Conservation (phyloP, 2,113 vertebrate genomes). For the Solea solea region DNA sequence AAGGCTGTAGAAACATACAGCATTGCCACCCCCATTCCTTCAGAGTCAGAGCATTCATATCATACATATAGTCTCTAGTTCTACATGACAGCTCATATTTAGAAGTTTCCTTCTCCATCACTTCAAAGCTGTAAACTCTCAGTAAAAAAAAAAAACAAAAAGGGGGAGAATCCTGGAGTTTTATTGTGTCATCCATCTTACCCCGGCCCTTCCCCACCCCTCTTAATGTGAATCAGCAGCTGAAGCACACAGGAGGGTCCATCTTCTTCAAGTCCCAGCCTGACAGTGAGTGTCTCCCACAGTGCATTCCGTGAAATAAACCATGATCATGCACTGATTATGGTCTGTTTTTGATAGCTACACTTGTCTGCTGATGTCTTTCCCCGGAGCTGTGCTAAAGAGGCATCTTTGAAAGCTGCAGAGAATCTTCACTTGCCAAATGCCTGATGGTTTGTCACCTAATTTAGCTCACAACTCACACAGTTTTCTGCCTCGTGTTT, state of each 20-base stretch:
- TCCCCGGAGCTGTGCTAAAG: not conserved
- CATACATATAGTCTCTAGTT: no score
- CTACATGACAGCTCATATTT: no score
- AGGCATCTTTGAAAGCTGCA: not conserved
- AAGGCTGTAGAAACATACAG: no score
- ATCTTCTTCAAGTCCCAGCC: not conserved
- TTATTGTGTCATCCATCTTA: not conserved
- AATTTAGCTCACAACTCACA: conserved; percentile 16
- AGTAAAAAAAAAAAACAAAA: not conserved
- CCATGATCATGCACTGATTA: not conserved
- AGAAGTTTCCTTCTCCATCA: no score
- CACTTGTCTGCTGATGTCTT: no score
- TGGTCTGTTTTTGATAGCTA: not conserved
- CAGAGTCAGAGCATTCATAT: no score
- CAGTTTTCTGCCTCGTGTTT: conserved; percentile 32
- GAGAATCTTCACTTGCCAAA: not conserved
- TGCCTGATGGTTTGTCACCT: conserved; percentile 8
- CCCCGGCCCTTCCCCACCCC: not conserved
- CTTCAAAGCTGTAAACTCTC: no score
- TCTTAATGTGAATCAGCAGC: conserved; percentile 40
- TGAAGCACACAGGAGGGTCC: conserved; percentile 55
- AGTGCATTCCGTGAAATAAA: not conserved
- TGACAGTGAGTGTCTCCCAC: no score
- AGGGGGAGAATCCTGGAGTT: not conserved
- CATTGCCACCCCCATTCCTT: no score